phyloP scores from a whole-genome alignment of 2,113 vertebrate genomes.

The Sorex araneus region DNA sequence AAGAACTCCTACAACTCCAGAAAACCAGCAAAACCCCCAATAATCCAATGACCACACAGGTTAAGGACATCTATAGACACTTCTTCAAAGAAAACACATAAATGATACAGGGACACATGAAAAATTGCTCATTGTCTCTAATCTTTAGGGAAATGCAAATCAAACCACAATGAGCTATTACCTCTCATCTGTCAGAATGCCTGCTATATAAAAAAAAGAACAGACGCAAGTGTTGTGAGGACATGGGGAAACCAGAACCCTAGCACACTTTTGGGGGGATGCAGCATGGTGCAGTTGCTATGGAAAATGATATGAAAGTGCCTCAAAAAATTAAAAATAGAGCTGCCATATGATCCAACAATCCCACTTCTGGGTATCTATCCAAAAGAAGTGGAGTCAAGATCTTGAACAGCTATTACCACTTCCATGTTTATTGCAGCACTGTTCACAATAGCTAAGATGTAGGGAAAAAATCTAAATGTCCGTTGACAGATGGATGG shows the following conservation, averaged over 20 bases:
- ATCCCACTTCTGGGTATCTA: not conserved
- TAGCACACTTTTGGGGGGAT: not conserved
- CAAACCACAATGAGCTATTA: not conserved
- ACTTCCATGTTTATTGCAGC: not conserved
- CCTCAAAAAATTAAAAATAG: constrained; percentile 10
- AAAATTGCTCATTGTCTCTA: not conserved
- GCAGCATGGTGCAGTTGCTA: not conserved
- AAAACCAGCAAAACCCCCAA: not conserved
- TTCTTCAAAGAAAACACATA: constrained; percentile 3
- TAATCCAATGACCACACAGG: not conserved
- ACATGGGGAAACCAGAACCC: not conserved
- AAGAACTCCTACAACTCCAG: not conserved
- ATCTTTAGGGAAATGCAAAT: not conserved
- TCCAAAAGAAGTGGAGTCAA: constrained; percentile 24
- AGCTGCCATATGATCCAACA: not conserved
- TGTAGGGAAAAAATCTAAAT: not conserved
- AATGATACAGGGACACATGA: not conserved
- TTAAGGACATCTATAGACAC: not conserved
- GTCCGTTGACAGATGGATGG: not conserved
- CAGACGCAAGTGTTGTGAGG: not conserved
- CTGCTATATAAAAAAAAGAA: not conserved
- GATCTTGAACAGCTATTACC: not conserved
- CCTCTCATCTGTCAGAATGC: not conserved
- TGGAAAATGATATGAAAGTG: not conserved
- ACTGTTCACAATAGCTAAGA: not conserved